Conservation (phyloP, 2,888 invertebrate genomes). For the Aleiodes alternator region DNA sequence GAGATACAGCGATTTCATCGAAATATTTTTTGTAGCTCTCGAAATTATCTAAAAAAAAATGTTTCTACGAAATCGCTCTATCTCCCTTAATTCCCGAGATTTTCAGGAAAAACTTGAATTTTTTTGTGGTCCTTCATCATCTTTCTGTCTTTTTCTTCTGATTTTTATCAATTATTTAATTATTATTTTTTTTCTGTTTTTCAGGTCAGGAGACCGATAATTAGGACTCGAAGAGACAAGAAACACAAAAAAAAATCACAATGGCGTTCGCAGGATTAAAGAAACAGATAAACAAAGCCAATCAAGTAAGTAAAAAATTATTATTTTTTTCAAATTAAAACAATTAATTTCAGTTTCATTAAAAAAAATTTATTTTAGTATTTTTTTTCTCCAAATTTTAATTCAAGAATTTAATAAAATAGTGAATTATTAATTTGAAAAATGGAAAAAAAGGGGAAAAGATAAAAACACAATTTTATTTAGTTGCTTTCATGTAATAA, state of each 20-base stretch:
- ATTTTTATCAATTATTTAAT: neutral
- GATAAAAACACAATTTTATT: neutral
- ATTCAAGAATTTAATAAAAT: neutral
- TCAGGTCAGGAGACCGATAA: neutral
- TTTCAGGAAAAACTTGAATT: too few relatives aligned
- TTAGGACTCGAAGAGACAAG: slow-evolving; percentile 46
- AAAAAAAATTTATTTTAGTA: neutral
- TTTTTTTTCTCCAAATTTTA: neutral
- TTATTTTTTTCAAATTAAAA: too few relatives aligned
- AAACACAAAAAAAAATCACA: slow-evolving; percentile 65
- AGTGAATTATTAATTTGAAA: neutral
- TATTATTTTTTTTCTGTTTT: neutral
- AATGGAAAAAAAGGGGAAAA: neutral
- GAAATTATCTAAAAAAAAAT: neutral
- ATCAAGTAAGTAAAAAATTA: slow-evolving; percentile 90
- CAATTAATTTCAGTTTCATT: too few relatives aligned
- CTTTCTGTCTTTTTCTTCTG: neutral
- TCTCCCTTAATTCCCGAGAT: too few relatives aligned
- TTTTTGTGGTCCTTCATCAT: too few relatives aligned
- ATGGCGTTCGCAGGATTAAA: slow-evolving; percentile 99
- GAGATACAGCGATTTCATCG: neutral
- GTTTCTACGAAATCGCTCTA: neutral
- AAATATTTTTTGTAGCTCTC: neutral
- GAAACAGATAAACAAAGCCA: slow-evolving; percentile 99
- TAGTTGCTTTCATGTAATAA: too few relatives aligned